A percentile compares a stretch with the other conserved stretches of the same genome.
Conservation (phyloP, 2,797 vertebrate genomes). For the Sebastes nivosus region DNA sequence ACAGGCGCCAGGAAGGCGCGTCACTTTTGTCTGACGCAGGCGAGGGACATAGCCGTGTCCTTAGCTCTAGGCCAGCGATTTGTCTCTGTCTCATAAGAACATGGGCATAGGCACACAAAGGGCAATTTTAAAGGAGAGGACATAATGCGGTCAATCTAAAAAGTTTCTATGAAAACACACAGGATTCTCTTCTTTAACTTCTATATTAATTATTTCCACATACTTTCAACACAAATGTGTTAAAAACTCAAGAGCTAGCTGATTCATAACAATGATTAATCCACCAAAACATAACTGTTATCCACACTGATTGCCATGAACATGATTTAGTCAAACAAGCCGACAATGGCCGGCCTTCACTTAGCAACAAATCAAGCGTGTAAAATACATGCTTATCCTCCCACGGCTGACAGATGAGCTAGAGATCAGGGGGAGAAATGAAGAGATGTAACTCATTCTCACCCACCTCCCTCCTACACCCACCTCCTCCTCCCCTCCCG, state of each 20-base stretch:
- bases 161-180: neutral
- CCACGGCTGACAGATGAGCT: slow-evolving; percentile 81
- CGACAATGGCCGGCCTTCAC: slow-evolving; percentile 75
- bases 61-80: slow-evolving; percentile 73
- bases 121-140: slow-evolving; percentile 43
- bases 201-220: neutral
- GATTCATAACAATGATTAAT: slow-evolving; percentile 28
- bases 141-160: neutral
- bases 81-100: slow-evolving; percentile 81
- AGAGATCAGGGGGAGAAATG: slow-evolving; percentile 80
- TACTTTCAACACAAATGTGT: neutral
- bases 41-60: slow-evolving; percentile 72
- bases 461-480: slow-evolving; percentile 65
- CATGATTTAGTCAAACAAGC: slow-evolving; percentile 72
- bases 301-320: slow-evolving; percentile 56
- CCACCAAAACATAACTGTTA: slow-evolving; percentile 29
- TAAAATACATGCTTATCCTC: slow-evolving; percentile 85
- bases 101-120: slow-evolving; percentile 58
- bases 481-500: slow-evolving; percentile 55
- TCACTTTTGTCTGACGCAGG: slow-evolving; percentile 80
- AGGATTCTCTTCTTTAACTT: neutral
- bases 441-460: slow-evolving; percentile 84
- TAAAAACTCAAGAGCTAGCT: slow-evolving; percentile 12
- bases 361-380: slow-evolving; percentile 85
- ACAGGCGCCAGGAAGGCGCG: slow-evolving; percentile 80